A percentile compares a stretch with the other conserved stretches of the same genome.
Evolutionary conservation across 2,113 vertebrate genomes (phyloP).

Genomic region (Mionectes macconnelli): DNA sequence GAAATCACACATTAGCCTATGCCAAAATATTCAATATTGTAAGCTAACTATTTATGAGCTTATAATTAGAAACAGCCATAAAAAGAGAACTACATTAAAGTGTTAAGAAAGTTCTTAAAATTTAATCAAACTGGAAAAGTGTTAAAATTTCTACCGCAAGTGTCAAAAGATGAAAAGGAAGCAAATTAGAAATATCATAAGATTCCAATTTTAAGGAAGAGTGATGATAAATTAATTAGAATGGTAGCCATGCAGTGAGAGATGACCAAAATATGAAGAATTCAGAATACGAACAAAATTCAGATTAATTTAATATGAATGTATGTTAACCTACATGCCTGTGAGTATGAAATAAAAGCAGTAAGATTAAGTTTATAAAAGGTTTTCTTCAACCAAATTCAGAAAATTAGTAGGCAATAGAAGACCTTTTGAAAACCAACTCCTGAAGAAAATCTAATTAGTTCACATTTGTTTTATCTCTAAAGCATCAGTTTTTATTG

Average conservation of each 20-base stretch:
- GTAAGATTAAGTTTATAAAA: background rate
- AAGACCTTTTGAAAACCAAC: background rate
- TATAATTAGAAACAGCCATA: background rate
- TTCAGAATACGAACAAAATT: background rate
- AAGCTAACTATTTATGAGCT: background rate
- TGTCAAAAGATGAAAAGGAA: conserved; percentile 6
- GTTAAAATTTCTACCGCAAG: background rate
- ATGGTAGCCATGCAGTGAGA: background rate
- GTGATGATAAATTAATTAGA: background rate
- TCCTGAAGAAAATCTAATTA: background rate
- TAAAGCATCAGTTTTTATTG: background rate
- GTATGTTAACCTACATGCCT: background rate
- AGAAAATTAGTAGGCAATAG: background rate
- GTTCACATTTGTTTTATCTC: background rate
- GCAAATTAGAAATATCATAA: background rate
- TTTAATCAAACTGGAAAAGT: background rate
- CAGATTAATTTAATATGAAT: background rate
- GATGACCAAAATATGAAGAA: background rate
- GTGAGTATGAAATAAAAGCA: background rate
- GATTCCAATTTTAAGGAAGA: background rate
- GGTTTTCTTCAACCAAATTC: background rate
- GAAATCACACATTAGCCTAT: background rate
- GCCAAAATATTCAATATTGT: background rate
- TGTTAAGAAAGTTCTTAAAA: background rate
- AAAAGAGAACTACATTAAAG: background rate